Percentiles rank a stretch among this genome's conserved stretches.
These are phyloP conservation scores for Eristalinus aeneus DNA, from an alignment of 2,888 invertebrate species.

Conservation along the genomic window DNA sequence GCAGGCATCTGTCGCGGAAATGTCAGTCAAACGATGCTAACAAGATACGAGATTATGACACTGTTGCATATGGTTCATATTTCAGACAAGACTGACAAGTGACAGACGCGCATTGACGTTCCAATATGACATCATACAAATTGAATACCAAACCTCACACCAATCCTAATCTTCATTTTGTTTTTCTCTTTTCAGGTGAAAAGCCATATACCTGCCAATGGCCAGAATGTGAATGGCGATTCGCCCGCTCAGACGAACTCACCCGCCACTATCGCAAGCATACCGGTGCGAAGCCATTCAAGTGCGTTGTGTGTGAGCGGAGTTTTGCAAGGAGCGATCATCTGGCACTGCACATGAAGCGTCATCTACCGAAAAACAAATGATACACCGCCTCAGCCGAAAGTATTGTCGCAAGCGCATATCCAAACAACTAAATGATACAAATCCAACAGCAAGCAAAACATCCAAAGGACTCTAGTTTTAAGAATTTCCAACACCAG, in stretches of 20 bases:
- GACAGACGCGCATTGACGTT: background rate
- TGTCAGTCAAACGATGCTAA: background rate
- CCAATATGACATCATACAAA: too few relatives aligned
- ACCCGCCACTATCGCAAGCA: constrained; percentile 98
- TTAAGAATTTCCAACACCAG: constrained; percentile 45
- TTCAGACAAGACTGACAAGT: background rate
- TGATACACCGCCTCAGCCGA: constrained; percentile 69
- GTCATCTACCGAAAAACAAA: constrained; percentile 92
- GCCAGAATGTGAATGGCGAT: constrained; percentile 99
- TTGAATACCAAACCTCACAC: background rate
- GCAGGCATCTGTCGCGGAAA: background rate
- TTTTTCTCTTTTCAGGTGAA: constrained; percentile 86
- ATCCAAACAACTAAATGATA: constrained; percentile 48
- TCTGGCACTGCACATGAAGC: constrained; percentile 97
- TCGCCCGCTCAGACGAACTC: constrained; percentile 96
- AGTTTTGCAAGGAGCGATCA: constrained; percentile 98
- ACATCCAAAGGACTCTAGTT: constrained; percentile 70
- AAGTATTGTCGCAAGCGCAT: constrained; percentile 42
- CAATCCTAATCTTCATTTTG: background rate
- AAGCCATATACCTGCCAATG: constrained; percentile 99
- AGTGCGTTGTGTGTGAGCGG: constrained; percentile 96
- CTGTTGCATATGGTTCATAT: background rate
- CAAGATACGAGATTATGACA: background rate
- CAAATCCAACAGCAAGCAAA: constrained; percentile 65
- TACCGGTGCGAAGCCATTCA: constrained; percentile 98